Base-by-base conservation (phyloP, 92 coral and sea anemone genomes). In the Actinernus sp. region DNA sequence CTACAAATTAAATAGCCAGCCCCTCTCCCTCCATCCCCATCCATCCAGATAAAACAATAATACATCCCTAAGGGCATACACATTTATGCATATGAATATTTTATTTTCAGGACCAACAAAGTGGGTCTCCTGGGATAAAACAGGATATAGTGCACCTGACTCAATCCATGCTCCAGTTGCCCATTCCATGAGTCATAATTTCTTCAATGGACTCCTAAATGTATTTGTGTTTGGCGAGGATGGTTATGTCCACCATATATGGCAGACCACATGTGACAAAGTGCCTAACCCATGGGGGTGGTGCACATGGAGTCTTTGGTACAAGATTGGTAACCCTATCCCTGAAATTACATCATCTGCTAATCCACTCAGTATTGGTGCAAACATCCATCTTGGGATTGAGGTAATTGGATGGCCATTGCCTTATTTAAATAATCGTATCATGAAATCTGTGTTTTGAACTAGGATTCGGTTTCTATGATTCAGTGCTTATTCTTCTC, bases 251-350 rank as follows among this genome's bases (percentile, higher is more conserved):
- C 97, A 90, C 61, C 96, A 90, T 41, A 90, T 90, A 49, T 90
- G 92, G 92, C 97, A 90, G 70, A 90, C 97, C 16, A 90, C 97
- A 10, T 90, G 97, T 21, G 97, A 86, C 85, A 90, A 90, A 71
- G 84, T 90, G 44, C 97, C 92, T n/a, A 90, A 86, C 76, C 97
- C 97, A 3, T 90, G 97, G 97, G 97, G 97, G 38, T 90, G 97
- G 97, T 90, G 97, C 53, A 86, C 97, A 0, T 90, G 97, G 97
- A 90, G 97, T 59, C 40, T 70, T 8, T 90, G 97, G 97, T 71
- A 86, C 63, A 76, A 78, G 61, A 81, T 90, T 10, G 77, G 97
- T 55, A 54, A 59, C 73, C 63, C 65, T 57, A 55, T 90, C 34
- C 96, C 92, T 7, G 63, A 62, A 22, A 31, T 75, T 28, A 29